These are phyloP conservation scores for Anagrus nilaparvatae DNA, from an alignment of 1,140 invertebrate species.

Conservation along the genomic window DNA sequence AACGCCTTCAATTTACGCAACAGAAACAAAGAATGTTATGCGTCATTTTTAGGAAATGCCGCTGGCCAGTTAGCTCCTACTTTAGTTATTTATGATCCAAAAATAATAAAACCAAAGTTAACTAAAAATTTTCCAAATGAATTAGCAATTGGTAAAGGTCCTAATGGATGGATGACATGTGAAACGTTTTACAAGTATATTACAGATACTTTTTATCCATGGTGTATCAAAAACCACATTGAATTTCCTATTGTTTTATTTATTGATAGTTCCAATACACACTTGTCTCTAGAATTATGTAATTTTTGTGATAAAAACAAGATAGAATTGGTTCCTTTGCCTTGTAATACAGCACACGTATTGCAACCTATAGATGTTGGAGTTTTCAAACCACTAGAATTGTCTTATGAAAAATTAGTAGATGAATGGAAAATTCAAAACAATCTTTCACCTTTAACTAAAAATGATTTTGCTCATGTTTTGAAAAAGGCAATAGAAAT, in stretches of 20 bases:
- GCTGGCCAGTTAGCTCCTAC: not conserved
- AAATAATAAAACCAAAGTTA: not conserved
- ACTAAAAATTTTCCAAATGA: not conserved
- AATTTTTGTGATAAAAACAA: constrained; percentile 2
- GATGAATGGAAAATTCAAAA: not conserved
- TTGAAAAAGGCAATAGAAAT: not conserved
- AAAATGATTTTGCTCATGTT: not conserved
- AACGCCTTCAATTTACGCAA: too few species aligned
- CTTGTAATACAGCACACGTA: not conserved
- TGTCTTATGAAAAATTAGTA: not conserved
- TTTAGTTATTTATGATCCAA: not conserved
- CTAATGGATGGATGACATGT: not conserved
- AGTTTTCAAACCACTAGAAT: not conserved
- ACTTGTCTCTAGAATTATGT: not conserved
- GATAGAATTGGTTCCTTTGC: constrained; percentile 2
- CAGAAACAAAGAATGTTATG: too few species aligned
- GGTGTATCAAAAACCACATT: not conserved
- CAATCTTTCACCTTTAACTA: not conserved
- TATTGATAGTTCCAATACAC: not conserved
- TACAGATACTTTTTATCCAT: not conserved
- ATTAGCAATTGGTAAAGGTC: not conserved
- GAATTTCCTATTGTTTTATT: constrained; percentile 3
- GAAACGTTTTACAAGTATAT: not conserved
- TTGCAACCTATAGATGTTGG: not conserved
- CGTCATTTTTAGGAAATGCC: constrained; percentile 7